These are phyloP conservation scores for Cephus pulcher DNA, from an alignment of 2,888 invertebrate genomes.

Conservation along the genomic window DNA sequence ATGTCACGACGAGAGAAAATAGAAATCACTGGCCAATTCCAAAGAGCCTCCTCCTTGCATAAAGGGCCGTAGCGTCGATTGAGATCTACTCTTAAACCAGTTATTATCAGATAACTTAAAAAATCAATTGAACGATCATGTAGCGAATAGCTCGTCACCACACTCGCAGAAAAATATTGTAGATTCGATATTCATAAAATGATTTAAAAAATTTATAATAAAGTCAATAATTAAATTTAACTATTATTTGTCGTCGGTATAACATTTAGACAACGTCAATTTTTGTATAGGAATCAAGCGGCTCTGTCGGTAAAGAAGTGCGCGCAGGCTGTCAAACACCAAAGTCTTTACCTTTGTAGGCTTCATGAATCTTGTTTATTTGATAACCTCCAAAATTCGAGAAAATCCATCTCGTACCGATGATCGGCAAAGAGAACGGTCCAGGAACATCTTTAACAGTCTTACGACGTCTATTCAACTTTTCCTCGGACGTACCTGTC, in stretches of 20 bases:
- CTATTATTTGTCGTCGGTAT: neutral
- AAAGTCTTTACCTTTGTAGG: constrained; percentile 76
- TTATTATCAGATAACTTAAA: neutral
- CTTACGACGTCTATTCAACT: constrained; percentile 34
- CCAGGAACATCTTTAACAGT: constrained; percentile 75
- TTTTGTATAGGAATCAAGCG: neutral
- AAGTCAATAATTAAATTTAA: neutral
- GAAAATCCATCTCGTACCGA: constrained; percentile 87
- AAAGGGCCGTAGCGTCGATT: constrained; percentile 76
- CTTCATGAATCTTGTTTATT: constrained; percentile 81
- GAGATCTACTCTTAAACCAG: constrained; percentile 52
- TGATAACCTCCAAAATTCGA: constrained; percentile 74
- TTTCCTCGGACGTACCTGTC: constrained; percentile 31
- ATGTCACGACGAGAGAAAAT: constrained; percentile 79
- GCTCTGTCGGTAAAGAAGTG: neutral
- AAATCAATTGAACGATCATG: neutral
- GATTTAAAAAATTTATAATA: no score
- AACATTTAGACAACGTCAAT: no score
- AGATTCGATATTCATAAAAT: neutral
- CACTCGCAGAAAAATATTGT: neutral
- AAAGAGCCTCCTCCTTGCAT: constrained; percentile 81
- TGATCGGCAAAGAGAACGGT: constrained; percentile 76
- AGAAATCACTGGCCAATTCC: constrained; percentile 79
- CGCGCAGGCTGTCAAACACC: neutral
- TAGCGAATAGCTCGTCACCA: neutral